Conservation (phyloP, 2,797 vertebrate species). For the Spizella passerina region DNA sequence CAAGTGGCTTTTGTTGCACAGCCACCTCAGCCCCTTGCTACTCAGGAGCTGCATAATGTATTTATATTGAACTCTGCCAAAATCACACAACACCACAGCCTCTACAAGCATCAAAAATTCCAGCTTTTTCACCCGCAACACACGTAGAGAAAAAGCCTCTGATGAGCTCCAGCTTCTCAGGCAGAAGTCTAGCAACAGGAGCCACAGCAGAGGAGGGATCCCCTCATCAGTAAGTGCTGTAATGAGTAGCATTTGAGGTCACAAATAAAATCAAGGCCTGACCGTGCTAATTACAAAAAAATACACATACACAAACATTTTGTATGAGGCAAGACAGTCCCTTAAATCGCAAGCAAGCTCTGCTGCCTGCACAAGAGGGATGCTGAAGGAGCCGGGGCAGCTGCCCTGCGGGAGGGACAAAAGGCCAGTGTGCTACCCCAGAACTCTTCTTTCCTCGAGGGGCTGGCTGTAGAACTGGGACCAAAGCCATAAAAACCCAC, state of each 20-base stretch:
- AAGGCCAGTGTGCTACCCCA: accelerated
- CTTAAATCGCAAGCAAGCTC: not conserved
- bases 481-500: not conserved
- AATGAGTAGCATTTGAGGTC: not conserved
- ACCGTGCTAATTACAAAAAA: not conserved
- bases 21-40: not conserved
- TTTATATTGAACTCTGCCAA: not conserved
- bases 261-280: not conserved
- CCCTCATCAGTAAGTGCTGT: not conserved
- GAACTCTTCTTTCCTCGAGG: not conserved
- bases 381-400: accelerated
- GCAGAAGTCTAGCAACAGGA: not conserved
- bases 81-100: not conserved
- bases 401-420: not conserved
- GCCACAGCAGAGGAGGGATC: not conserved
- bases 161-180: not conserved
- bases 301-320: not conserved
- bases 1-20: not conserved
- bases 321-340: not conserved
- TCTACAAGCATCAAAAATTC: not conserved
- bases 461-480: not conserved
- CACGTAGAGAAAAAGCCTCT: not conserved
- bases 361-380: accelerated
- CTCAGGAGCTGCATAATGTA: not conserved
- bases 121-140: not conserved